Base-by-base conservation (phyloP, 2,113 vertebrate species). In the Microcebus tavaratra region DNA sequence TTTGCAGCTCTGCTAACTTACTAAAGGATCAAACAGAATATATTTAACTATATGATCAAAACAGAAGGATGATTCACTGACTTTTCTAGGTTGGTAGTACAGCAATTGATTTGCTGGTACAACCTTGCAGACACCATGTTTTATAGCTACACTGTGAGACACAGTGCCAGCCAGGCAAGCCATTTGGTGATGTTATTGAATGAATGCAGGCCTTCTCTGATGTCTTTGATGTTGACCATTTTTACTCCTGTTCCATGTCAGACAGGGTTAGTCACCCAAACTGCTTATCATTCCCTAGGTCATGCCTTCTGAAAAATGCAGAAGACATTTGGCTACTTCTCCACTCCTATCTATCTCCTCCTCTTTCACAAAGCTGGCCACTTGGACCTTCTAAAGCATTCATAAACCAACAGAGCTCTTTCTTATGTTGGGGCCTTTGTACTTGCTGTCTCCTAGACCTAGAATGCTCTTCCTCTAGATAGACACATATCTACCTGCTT, bases 11-110 rank as follows among this genome's bases (percentile, higher is more conserved):
- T 76, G 23, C 72, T 82, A 95, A 93, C 82, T 93, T 91, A 68
- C 36, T 89, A 93, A 95, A 91, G 61, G 72, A 96, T 97, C 85
- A 97, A 97, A 96, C 31, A 81, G 95, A 96, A 97, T 97, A 94
- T 50, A 96, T 95, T 94, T 92, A 95, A 94, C 70, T 90, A 78
- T 85, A 88, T 92, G 94, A 97, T 96, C 94, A 97, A 97, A 96
- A 96, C 76, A 97, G 80, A 94, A 96, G 78, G 94, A 87, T 96
- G 94, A 97, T 73, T 97, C 92, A 96, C 65, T 91, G 94, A 88
- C 72, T 96, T 96, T 88, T 94, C 82, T 88, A 94, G 81, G 84
- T 96, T 96, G 89, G 75, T 89, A 91, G 63, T 81, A 88, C 15
- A 95, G 88, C 29, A 81, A 65, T 78, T 83, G 90, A 93, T 89